Percentiles rank a stretch among this genome's conserved stretches.
Conservation (phyloP, 2,888 invertebrate species). For the Allophyes oxyacanthae region DNA sequence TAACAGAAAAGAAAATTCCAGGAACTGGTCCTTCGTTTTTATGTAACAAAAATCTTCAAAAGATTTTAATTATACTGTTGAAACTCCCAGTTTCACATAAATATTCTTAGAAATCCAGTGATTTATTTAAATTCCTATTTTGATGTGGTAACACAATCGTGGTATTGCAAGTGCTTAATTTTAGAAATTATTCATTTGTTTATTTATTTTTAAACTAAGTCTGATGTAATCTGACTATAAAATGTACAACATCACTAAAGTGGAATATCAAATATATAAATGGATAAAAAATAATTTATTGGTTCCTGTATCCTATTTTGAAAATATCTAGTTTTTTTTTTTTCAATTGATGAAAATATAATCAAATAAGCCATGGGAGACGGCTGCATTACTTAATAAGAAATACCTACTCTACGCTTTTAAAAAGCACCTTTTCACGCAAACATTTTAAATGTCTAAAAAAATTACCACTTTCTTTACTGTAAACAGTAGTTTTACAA, state of each 20-base stretch:
- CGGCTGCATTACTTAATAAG: background rate
- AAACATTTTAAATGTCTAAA: background rate
- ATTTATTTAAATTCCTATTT: background rate
- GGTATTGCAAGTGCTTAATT: conserved; percentile 1
- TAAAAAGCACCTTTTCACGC: background rate
- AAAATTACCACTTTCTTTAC: background rate
- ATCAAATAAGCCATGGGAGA: conserved; percentile 1
- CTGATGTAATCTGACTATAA: conserved; percentile 46
- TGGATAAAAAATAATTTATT: no score
- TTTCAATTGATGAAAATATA: no score
- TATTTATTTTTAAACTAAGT: conserved; percentile 12
- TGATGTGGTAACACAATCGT: background rate
- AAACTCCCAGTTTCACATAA: no score
- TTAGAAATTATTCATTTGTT: background rate
- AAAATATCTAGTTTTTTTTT: no score
- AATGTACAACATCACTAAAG: conserved; percentile 23
- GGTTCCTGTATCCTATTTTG: no score
- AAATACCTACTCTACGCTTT: background rate
- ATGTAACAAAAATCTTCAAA: no score
- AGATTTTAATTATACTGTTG: no score
- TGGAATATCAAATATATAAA: background rate
- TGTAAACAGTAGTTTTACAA: conserved; percentile 12
- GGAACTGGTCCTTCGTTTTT: no score
- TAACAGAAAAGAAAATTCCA: no score
- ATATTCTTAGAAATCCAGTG: no score